phyloP scores from a whole-genome alignment of 2,888 invertebrate genomes.

The Mellilla xanthometata region DNA sequence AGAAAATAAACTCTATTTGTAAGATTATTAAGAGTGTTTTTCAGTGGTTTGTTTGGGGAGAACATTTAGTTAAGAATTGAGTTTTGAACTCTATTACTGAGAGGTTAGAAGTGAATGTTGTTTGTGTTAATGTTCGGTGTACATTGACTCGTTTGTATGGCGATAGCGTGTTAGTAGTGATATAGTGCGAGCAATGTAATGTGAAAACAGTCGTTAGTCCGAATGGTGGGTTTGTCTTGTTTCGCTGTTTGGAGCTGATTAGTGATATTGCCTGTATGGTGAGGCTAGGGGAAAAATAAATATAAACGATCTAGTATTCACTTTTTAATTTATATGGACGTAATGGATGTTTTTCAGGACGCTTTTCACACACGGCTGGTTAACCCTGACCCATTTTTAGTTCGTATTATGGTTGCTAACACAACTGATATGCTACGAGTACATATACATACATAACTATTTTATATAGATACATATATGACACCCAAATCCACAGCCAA shows the following conservation, averaged over 20 bases:
- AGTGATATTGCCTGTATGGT: too few relatives aligned
- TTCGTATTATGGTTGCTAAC: too few relatives aligned
- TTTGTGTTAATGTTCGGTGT: conserved; percentile 9
- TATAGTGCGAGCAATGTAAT: conserved; percentile 19
- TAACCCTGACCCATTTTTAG: too few relatives aligned
- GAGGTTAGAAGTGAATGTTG: background rate
- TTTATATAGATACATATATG: too few relatives aligned
- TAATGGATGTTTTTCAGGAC: too few relatives aligned
- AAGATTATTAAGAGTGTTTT: conserved; percentile 7
- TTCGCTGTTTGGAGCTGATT: background rate
- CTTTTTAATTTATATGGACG: too few relatives aligned
- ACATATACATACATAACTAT: too few relatives aligned
- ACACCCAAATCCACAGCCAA: too few relatives aligned
- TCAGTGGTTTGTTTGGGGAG: background rate
- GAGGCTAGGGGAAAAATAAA: too few relatives aligned
- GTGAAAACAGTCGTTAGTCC: conserved; percentile 9
- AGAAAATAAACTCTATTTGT: conserved; percentile 16
- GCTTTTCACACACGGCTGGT: too few relatives aligned
- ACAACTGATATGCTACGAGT: too few relatives aligned
- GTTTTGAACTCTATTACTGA: conserved; percentile 9
- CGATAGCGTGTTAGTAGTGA: conserved; percentile 10
- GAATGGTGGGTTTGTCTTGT: background rate
- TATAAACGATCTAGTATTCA: too few relatives aligned
- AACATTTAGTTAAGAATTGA: conserved; percentile 10
- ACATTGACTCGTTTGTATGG: conserved; percentile 24